phyloP scores from a whole-genome alignment of 2,888 invertebrate genomes.

The Cataglyphis livida region DNA sequence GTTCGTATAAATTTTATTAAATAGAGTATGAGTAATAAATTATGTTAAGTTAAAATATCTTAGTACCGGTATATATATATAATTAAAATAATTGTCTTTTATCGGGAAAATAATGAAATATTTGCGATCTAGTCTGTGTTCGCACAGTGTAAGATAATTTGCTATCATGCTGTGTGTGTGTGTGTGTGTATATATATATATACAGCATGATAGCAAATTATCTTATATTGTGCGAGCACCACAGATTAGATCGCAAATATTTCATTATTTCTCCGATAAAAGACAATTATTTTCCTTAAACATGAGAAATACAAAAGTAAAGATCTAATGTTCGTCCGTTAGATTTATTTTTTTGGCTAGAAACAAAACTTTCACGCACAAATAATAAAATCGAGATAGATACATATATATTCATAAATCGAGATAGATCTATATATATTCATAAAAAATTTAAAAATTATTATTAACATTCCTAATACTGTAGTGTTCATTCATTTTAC shows the following conservation, averaged over 20 bases:
- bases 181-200: no score
- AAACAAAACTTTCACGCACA: neutral
- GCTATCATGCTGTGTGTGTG: no score
- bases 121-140: no score
- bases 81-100: no score
- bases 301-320: conserved; percentile 7
- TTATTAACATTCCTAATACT: conserved; percentile 20
- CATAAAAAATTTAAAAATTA: neutral
- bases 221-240: conserved; percentile 24
- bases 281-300: conserved; percentile 1
- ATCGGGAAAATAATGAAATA: no score
- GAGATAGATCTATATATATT: neutral
- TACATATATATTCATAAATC: neutral
- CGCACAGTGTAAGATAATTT: no score
- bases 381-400: neutral
- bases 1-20: conserved; percentile 65
- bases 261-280: neutral
- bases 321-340: neutral
- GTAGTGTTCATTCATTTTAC: conserved; percentile 31
- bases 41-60: conserved; percentile 10
- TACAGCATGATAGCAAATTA: neutral
- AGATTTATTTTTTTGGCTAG: neutral
- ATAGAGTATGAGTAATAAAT: conserved; percentile 50
- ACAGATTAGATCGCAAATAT: conserved; percentile 21
- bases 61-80: neutral